A percentile compares a stretch with the other conserved stretches of the same genome.
These are phyloP conservation scores for Choristoneura rosaceana DNA, from an alignment of 2,888 invertebrate genomes.

Conservation along the genomic window DNA sequence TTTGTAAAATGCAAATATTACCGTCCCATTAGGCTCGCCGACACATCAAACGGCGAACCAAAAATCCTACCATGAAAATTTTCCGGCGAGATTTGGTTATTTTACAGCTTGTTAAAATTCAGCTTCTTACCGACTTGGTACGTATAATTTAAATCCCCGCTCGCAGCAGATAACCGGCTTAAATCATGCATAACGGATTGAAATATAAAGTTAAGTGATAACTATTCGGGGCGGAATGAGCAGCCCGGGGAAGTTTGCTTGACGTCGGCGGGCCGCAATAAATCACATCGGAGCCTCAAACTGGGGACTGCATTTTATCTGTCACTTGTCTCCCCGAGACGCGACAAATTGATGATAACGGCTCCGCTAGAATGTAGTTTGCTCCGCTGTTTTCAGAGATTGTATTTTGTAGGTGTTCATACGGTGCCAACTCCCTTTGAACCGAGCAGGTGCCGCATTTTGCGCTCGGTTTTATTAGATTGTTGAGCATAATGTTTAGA, in stretches of 20 bases:
- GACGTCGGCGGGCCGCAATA: slow-evolving; percentile 54
- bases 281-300: slow-evolving; percentile 62
- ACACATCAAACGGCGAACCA: slow-evolving; percentile 8
- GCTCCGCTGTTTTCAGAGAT: slow-evolving; percentile 27
- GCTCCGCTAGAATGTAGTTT: slow-evolving; percentile 49
- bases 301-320: slow-evolving; percentile 68
- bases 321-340: slow-evolving; percentile 62
- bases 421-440: slow-evolving; percentile 3
- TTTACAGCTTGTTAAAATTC: slow-evolving; percentile 25
- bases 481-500: not conserved
- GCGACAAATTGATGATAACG: slow-evolving; percentile 67
- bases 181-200: slow-evolving; percentile 41
- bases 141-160: slow-evolving; percentile 31
- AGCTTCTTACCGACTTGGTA: slow-evolving; percentile 23
- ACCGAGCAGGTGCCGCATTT: slow-evolving; percentile 2
- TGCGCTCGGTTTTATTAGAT: slow-evolving; percentile 2
- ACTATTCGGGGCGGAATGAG: slow-evolving; percentile 43
- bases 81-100: slow-evolving; percentile 12
- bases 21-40: not conserved
- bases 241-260: slow-evolving; percentile 48
- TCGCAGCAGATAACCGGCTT: slow-evolving; percentile 37
- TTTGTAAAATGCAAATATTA: not conserved
- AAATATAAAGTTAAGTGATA: slow-evolving; percentile 42
- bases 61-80: not conserved
- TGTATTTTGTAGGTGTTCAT: slow-evolving; percentile 30